Evolutionary conservation across 2,888 invertebrate genomes (phyloP).

Genomic region (Diloba caeruleocephala): DNA sequence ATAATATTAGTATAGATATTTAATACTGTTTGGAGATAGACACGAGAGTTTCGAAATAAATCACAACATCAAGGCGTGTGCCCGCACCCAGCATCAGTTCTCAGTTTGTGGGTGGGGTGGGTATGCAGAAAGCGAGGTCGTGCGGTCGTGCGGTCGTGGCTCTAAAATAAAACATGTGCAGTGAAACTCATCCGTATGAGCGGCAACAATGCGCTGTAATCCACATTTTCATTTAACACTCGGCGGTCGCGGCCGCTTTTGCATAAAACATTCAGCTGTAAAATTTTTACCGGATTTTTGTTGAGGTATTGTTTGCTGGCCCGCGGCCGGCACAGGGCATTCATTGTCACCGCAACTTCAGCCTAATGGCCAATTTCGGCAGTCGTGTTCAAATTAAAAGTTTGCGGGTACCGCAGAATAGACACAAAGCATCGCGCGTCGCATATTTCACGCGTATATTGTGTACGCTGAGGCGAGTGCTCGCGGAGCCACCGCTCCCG

Average conservation of each 20-base stretch:
- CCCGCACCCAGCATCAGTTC: background rate
- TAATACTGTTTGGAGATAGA: background rate
- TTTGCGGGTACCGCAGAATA: conserved; percentile 33
- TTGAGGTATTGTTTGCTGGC: conserved; percentile 45
- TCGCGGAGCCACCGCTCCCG: background rate
- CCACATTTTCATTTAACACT: conserved; percentile 53
- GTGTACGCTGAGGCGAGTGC: conserved; percentile 1
- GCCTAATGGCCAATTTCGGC: conserved; percentile 51
- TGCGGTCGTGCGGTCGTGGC: background rate
- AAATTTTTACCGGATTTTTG: conserved; percentile 36
- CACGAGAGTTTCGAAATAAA: background rate
- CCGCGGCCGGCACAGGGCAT: conserved; percentile 6
- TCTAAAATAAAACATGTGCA: conserved; percentile 13
- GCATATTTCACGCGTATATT: conserved; percentile 30
- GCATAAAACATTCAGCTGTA: conserved; percentile 50
- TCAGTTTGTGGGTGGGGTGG: background rate
- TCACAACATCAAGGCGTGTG: background rate
- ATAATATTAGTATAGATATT: background rate
- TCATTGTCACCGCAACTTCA: conserved; percentile 43
- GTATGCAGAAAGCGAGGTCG: too few relatives aligned
- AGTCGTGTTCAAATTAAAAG: conserved; percentile 47
- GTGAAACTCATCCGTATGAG: conserved; percentile 6
- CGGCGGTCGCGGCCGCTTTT: conserved; percentile 6
- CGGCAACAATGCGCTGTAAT: conserved; percentile 52
- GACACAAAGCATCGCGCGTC: conserved; percentile 18